These are phyloP conservation scores for Zosterops lateralis DNA, from an alignment of 2,113 vertebrate species.

Conservation along the genomic window DNA sequence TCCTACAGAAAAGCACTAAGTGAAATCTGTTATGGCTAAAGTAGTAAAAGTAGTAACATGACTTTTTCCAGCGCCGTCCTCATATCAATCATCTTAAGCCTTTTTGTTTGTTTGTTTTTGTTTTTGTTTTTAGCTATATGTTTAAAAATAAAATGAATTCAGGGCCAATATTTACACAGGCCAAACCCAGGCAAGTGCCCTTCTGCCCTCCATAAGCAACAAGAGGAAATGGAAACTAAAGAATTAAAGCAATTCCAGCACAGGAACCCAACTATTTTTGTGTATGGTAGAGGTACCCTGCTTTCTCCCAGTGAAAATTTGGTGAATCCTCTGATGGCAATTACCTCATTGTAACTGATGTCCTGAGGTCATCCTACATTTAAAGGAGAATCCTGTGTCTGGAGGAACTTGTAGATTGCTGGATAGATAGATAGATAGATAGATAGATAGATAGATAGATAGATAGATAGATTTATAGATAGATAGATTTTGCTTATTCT, in stretches of 20 bases:
- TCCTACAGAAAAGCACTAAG: conserved; percentile 21
- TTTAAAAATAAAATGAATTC: conserved; percentile 35
- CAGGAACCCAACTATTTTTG: not conserved
- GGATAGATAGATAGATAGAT: not conserved
- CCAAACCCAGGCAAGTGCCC: not conserved
- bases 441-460: no score
- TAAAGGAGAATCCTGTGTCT: not conserved
- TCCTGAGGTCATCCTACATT: not conserved
- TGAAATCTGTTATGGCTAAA: conserved; percentile 59
- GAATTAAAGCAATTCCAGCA: not conserved
- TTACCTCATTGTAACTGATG: not conserved
- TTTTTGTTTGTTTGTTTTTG: not conserved
- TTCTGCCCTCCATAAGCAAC: not conserved
- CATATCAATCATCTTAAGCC: not conserved
- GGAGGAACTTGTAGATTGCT: not conserved
- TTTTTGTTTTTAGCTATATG: not conserved
- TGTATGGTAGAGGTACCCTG: not conserved
- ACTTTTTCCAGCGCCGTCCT: conserved; percentile 11
- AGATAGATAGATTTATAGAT: no score
- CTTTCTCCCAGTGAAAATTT: not conserved
- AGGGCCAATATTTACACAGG: conserved; percentile 2
- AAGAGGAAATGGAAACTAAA: not conserved
- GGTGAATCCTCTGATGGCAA: not conserved
- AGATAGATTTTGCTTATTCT: not conserved
- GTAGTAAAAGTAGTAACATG: conserved; percentile 15